These are phyloP conservation scores for Oncorhynchus mykiss DNA, from an alignment of 2,113 vertebrate genomes.

Conservation along the genomic window DNA sequence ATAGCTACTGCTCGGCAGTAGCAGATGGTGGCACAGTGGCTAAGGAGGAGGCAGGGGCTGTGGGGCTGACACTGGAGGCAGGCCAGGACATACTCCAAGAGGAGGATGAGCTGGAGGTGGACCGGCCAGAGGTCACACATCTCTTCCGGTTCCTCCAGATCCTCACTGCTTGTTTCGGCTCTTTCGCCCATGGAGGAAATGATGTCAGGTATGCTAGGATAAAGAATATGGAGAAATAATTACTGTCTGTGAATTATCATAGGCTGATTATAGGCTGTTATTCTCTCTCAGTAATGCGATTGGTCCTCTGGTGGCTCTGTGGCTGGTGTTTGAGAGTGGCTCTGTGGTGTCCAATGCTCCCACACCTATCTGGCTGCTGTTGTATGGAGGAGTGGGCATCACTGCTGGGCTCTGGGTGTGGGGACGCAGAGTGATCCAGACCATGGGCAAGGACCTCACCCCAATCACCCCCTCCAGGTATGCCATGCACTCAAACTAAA, in stretches of 20 bases:
- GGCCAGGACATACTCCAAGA: slow-evolving; percentile 66
- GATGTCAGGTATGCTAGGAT: slow-evolving; percentile 85
- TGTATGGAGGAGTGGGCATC: slow-evolving; percentile 91
- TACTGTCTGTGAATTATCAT: neutral
- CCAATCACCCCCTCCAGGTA: slow-evolving; percentile 97
- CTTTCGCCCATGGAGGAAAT: slow-evolving; percentile 95
- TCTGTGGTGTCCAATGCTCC: slow-evolving; percentile 76
- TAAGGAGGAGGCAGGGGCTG: slow-evolving; percentile 37
- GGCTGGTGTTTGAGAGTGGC: slow-evolving; percentile 80
- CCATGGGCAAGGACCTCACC: slow-evolving; percentile 94
- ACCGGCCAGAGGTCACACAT: slow-evolving; percentile 85
- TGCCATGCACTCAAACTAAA: neutral
- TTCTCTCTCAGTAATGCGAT: slow-evolving; percentile 86
- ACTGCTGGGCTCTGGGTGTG: slow-evolving; percentile 92
- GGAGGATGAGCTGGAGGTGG: slow-evolving; percentile 87
- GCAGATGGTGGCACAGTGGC: slow-evolving; percentile 56
- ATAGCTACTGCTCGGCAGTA: slow-evolving; percentile 87
- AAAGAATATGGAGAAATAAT: neutral
- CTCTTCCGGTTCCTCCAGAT: slow-evolving; percentile 97
- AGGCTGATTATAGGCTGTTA: neutral
- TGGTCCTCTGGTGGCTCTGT: slow-evolving; percentile 90
- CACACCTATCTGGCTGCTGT: slow-evolving; percentile 90
- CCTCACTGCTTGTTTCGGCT: slow-evolving; percentile 94
- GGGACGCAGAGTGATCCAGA: slow-evolving; percentile 97
- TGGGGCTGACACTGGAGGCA: slow-evolving; percentile 59